Percentiles rank a stretch among this genome's conserved stretches.
phyloP scores from a whole-genome alignment of 2,797 vertebrate species.

The Tauraco hartlaubi region DNA sequence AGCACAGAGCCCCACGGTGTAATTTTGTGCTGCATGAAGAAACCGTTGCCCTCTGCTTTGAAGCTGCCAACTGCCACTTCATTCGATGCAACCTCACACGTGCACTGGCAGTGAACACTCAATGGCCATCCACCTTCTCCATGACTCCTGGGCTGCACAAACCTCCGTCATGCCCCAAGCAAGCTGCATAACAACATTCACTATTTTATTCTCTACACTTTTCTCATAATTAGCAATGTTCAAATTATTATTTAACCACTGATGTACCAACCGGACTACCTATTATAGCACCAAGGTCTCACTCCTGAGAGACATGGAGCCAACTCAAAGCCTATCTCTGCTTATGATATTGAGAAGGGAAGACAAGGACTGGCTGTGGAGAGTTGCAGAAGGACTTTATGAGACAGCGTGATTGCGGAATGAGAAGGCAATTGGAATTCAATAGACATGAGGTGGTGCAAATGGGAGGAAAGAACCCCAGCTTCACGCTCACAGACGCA shows the following conservation, averaged over 20 bases:
- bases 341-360: too few species aligned
- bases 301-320: fast-evolving
- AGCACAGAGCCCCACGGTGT: background rate
- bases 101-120: background rate
- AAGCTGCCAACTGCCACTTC: background rate
- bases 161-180: background rate
- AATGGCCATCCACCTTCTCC: background rate
- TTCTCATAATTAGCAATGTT: background rate
- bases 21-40: fast-evolving
- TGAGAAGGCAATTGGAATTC: too few species aligned
- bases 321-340: background rate
- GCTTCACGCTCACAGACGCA: too few species aligned
- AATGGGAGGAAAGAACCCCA: too few species aligned
- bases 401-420: too few species aligned
- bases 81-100: background rate
- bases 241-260: background rate
- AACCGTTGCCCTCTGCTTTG: background rate
- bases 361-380: too few species aligned
- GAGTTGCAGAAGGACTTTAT: too few species aligned
- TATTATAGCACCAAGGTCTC: background rate
- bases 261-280: background rate
- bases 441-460: too few species aligned
- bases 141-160: fast-evolving
- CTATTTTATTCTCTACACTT: background rate
- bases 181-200: background rate